These are phyloP conservation scores for Dolomedes plantarius DNA, from an alignment of 2,888 invertebrate genomes.

Conservation along the genomic window DNA sequence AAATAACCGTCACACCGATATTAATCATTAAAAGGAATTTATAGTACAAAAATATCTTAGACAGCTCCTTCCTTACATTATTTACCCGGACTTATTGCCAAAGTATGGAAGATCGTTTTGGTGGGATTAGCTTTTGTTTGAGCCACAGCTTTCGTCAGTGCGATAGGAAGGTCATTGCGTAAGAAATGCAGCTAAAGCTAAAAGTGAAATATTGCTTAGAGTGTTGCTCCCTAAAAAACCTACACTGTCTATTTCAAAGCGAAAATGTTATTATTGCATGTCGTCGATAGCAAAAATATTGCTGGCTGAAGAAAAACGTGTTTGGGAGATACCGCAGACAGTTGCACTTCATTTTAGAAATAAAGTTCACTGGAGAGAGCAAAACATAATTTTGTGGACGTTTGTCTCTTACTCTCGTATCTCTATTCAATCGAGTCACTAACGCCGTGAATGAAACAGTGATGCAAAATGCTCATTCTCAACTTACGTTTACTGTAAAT, in stretches of 20 bases:
- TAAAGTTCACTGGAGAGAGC: no score
- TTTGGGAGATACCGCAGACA: background rate
- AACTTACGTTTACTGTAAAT: no score
- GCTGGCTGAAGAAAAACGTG: background rate
- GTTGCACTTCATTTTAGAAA: no score
- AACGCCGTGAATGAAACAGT: no score
- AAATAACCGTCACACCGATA: background rate
- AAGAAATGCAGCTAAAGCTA: background rate
- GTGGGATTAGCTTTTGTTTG: slow-evolving; percentile 16
- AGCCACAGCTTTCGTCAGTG: background rate
- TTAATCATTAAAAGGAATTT: background rate
- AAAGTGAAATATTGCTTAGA: background rate
- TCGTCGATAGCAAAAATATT: background rate
- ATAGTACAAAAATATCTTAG: slow-evolving; percentile 10
- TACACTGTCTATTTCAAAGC: no score
- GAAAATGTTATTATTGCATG: no score
- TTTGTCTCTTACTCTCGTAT: no score
- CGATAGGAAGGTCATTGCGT: background rate
- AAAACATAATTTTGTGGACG: no score
- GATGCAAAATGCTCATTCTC: no score
- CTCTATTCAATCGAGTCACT: no score
- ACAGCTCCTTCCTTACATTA: background rate
- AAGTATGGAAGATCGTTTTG: slow-evolving; percentile 21
- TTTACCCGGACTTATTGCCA: slow-evolving; percentile 19
- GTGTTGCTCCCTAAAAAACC: no score